These are phyloP conservation scores for Sebastes alutus DNA, from an alignment of 2,797 vertebrate genomes.

Conservation along the genomic window DNA sequence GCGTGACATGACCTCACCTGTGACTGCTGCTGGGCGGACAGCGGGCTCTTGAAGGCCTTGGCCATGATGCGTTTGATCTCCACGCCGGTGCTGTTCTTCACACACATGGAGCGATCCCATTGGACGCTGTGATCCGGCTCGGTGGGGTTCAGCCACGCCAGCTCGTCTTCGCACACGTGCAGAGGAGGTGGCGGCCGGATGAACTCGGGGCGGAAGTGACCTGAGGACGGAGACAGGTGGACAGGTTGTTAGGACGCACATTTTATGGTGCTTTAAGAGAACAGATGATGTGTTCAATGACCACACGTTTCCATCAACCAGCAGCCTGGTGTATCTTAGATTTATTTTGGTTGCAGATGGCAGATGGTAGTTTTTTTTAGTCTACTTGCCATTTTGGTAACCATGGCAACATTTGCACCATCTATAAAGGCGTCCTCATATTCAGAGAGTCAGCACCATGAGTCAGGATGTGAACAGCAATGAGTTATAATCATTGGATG, in stretches of 20 bases:
- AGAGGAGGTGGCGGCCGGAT: slow-evolving; percentile 95
- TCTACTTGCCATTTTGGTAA: neutral
- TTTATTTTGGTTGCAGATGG: neutral
- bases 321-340: neutral
- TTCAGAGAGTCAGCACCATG: neutral
- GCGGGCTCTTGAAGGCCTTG: slow-evolving; percentile 98
- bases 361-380: neutral
- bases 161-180: slow-evolving; percentile 95
- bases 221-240: slow-evolving; percentile 64
- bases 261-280: neutral
- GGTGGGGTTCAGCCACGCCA: slow-evolving; percentile 95
- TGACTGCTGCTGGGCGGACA: slow-evolving; percentile 94
- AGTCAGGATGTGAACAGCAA: slow-evolving; percentile 33
- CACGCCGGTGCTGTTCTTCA: slow-evolving; percentile 94
- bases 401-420: neutral
- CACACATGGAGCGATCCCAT: slow-evolving; percentile 98
- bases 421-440: neutral
- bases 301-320: neutral
- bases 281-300: neutral
- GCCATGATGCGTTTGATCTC: slow-evolving; percentile 98
- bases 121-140: slow-evolving; percentile 94
- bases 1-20: slow-evolving; percentile 86
- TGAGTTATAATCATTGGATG: neutral
- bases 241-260: neutral
- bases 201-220: slow-evolving; percentile 97